Conservation (phyloP, 2,888 invertebrate species). For the Baccha elongata region DNA sequence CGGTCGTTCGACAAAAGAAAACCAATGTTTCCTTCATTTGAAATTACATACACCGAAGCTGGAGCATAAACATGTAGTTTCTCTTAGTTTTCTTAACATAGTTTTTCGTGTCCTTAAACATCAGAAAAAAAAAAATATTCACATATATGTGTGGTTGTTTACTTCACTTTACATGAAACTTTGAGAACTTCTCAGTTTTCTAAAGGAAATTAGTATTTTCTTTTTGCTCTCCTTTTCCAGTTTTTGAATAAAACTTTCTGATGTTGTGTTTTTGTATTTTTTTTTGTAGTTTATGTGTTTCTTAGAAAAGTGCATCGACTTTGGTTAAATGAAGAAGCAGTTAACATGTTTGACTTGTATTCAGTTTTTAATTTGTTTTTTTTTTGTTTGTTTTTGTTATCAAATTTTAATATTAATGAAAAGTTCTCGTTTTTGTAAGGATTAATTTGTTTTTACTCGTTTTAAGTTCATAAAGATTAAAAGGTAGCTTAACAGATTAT, state of each 20-base stretch:
- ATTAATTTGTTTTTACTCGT: neutral
- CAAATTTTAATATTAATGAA: constrained; percentile 17
- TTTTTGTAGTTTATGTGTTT: constrained; percentile 20
- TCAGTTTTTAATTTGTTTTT: constrained; percentile 17
- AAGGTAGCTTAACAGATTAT: neutral
- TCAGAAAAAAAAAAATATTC: constrained; percentile 33
- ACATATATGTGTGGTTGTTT: constrained; percentile 21
- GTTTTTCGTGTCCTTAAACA: constrained; percentile 38
- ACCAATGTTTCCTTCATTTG: neutral
- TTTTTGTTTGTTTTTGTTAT: neutral
- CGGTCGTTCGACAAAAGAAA: constrained; percentile 34
- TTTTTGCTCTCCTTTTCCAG: constrained; percentile 4
- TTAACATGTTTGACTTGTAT: constrained; percentile 29
- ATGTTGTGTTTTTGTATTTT: constrained; percentile 3
- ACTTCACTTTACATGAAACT: constrained; percentile 53
- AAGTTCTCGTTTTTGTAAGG: neutral
- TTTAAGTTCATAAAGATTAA: neutral
- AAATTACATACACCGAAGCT: neutral
- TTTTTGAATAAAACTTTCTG: neutral
- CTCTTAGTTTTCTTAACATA: constrained; percentile 25
- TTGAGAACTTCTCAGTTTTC: constrained; percentile 42
- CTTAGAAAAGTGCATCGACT: constrained; percentile 15
- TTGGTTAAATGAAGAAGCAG: constrained; percentile 29
- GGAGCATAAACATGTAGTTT: constrained; percentile 11
- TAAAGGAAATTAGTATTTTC: constrained; percentile 53